Conservation (phyloP, 2,113 vertebrate species). For the Phodopus roborovskii region DNA sequence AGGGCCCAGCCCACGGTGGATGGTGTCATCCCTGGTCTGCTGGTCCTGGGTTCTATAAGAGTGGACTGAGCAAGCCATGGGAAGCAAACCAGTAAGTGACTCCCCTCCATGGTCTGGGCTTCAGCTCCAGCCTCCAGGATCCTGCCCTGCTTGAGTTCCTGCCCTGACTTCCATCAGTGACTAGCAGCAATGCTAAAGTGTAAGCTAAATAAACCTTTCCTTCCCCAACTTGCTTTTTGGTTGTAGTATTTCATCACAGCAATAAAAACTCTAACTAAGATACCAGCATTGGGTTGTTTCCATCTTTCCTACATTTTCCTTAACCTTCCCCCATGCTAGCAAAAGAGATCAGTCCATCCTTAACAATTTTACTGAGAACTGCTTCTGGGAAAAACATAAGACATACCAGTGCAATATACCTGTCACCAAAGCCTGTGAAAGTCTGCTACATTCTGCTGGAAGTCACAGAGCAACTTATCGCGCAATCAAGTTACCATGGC, state of each 20-base stretch:
- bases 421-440: not conserved
- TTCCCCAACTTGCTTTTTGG: not conserved
- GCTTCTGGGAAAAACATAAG: not conserved
- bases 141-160: not conserved
- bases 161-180: not conserved
- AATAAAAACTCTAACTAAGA: not conserved
- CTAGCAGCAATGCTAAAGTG: not conserved
- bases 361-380: not conserved
- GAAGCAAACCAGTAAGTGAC: not conserved
- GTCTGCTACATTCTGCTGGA: not conserved
- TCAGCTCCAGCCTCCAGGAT: not conserved
- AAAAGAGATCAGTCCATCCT: not conserved
- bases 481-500: conserved; percentile 44
- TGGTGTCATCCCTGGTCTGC: not conserved
- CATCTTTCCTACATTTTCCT: not conserved
- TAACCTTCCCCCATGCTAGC: not conserved
- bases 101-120: not conserved
- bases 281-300: not conserved
- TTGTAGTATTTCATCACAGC: not conserved
- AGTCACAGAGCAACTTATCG: not conserved
- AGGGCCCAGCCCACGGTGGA: not conserved
- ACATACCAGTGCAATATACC: not conserved
- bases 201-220: not conserved
- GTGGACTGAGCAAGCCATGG: not conserved
- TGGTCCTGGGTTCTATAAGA: not conserved